Evolutionary conservation across 2,113 vertebrate genomes (phyloP).

Genomic region (Chloropsis cyanopogon): DNA sequence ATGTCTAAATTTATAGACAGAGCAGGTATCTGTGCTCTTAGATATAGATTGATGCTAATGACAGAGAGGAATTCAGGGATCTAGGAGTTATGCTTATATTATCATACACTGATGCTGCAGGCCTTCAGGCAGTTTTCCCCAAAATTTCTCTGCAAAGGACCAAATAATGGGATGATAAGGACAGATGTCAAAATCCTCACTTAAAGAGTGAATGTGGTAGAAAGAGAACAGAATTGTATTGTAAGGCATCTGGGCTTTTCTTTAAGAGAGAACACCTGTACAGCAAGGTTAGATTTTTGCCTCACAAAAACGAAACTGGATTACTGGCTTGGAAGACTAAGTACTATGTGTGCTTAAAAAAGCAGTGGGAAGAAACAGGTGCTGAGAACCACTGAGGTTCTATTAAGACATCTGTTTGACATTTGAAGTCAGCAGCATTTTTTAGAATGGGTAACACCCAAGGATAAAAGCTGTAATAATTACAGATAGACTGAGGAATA

Average conservation of each 20-base stretch:
- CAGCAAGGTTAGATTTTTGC: background rate
- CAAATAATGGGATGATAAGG: background rate
- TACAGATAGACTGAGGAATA: background rate
- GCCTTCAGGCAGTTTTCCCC: background rate
- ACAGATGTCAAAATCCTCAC: background rate
- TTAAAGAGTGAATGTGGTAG: background rate
- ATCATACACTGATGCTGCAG: background rate
- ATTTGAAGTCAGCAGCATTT: background rate
- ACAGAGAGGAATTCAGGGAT: background rate
- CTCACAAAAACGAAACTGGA: background rate
- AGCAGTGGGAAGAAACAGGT: background rate
- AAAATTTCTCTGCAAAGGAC: background rate
- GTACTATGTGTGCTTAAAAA: background rate
- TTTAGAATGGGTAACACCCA: background rate
- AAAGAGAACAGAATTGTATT: background rate
- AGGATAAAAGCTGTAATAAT: background rate
- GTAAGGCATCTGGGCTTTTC: background rate
- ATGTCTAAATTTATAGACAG: background rate
- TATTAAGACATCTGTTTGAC: background rate
- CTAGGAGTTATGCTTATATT: background rate
- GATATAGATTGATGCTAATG: background rate
- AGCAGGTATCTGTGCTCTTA: background rate
- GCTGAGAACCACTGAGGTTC: background rate
- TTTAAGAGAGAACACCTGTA: background rate
- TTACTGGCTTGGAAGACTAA: background rate